Base-by-base conservation (phyloP, 2,888 invertebrate genomes). In the Galeopsomyia nigrocyanea region DNA sequence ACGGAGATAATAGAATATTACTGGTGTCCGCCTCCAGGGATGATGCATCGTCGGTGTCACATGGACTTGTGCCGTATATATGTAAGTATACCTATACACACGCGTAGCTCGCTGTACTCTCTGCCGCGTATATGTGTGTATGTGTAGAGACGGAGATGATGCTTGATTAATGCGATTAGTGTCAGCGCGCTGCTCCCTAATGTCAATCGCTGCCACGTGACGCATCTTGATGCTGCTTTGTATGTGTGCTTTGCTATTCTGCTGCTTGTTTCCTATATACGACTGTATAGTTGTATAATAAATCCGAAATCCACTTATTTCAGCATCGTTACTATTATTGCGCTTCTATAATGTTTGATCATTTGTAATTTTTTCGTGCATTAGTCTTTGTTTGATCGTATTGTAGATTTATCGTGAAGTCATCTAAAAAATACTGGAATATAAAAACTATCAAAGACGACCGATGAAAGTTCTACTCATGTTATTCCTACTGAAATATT, bases 1-100 rank as follows among this genome's bases (percentile, higher is more conserved):
- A 19, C 55, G 53, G 60, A 55, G 71, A 77, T 76, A 71, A 76
- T 73, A 74, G 75, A 75, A 76, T 75, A 76, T 75, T 75, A 68
- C 70, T 39, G 39, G 13, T 69, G 73, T 22, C 19, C 60, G 65
- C 55, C 49, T 49, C 60, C 3, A 57, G 74, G 71, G 74, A 74
- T 73, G 76, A 77, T 74, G 74, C 75, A 75, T 78, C 56, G 75
- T 26, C 50, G 69, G 56, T 69, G 63, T 72, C 68, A 60, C 26
- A 68, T 3, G 7, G 39, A 39, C 39, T 39, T 3, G 26, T 26
- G 39, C 39, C 39, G 39, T 72, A 61, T 67, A 68, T 58, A 53
- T 57, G 22, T 50, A 50, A 6, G 39, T 53, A n/a, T n/a, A 39
- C 39, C 39, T 39, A 53, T 7, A 31, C 13, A 19, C 26, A 51